Evolutionary conservation across 2,888 invertebrate species (phyloP), one percentile per base, ranked within the genome.

Genomic region (Cheilosia pagana): DNA sequence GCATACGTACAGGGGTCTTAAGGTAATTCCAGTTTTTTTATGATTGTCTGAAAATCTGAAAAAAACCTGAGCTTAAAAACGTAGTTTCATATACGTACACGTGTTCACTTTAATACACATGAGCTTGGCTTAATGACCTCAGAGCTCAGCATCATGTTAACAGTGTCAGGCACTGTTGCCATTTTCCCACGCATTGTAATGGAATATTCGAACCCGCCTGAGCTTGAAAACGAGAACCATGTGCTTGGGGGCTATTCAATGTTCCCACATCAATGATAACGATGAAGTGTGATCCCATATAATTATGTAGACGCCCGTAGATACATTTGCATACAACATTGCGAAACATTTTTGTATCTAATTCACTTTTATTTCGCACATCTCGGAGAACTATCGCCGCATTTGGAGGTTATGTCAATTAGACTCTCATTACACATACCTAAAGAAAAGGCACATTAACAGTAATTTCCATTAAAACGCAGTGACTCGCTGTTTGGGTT

Each of bases 401-500:
- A 68, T 62, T 71, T 71, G n/a, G 71, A 78, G 78, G 78, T 57
- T 50, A 71, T 57, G 41, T 39, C 23, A 43, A 74, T 74, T 72
- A 74, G 19, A 43, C n/a, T 35, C 3, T n/a, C 43, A 10, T 12
- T 14, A 31, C 7, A 0, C 3, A 8, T 43, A 45, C 7, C 1
- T 19, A 39, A 19, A 28, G 14, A 28, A 16, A n/a, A n/a, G 23
- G 19, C 8, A 35, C 1, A 45, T 31, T 39, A 53, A 52, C n/a
- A 57, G 31, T 19, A 43, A 57, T 41, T 52, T 12, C 28, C 21
- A 45, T 28, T 67, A 28, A 16, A 53, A 53, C 43, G 41, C 23
- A 53, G 21, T 55, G 50, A 21, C 21, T 50, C 50, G 39, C 16
- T 41, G 10, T 23, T 16, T 21, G 8, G 31, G 2, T 28, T 25